phyloP scores from a whole-genome alignment of 2,113 vertebrate genomes.

The Ellobius talpinus region DNA sequence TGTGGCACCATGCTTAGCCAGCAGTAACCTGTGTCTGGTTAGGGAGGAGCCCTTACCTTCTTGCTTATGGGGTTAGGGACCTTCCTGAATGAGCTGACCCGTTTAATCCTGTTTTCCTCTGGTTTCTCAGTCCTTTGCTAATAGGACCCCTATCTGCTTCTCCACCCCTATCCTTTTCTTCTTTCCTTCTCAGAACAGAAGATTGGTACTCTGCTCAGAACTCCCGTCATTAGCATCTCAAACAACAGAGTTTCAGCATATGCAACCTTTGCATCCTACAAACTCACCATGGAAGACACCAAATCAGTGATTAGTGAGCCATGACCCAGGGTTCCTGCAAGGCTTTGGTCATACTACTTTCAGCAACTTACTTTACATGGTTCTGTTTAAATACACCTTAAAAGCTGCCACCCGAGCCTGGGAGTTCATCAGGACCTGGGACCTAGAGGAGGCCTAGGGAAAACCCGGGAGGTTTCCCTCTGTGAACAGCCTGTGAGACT shows the following conservation, averaged over 20 bases:
- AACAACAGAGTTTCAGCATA: background rate
- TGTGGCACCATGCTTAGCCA: slow-evolving; percentile 18
- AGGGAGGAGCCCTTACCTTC: slow-evolving; percentile 14
- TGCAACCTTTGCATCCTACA: background rate
- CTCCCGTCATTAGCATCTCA: background rate
- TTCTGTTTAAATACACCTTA: slow-evolving; percentile 1
- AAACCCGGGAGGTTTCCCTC: background rate
- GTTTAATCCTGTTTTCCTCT: background rate
- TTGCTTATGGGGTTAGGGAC: background rate
- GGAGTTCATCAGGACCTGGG: background rate
- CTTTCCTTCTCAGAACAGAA: background rate
- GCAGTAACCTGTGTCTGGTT: background rate
- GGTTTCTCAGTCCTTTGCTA: background rate
- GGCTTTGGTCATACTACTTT: background rate
- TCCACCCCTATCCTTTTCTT: background rate
- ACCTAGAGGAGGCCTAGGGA: background rate
- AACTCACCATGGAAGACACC: background rate
- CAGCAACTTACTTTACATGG: background rate
- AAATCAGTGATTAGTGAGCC: background rate
- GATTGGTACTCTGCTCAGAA: background rate
- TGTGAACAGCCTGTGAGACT: background rate
- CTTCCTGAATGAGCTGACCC: background rate
- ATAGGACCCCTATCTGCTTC: background rate
- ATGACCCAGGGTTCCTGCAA: background rate
- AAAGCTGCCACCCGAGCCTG: background rate